Conservation (phyloP, 2,113 vertebrate species). For the Paraplagusia blochii region DNA sequence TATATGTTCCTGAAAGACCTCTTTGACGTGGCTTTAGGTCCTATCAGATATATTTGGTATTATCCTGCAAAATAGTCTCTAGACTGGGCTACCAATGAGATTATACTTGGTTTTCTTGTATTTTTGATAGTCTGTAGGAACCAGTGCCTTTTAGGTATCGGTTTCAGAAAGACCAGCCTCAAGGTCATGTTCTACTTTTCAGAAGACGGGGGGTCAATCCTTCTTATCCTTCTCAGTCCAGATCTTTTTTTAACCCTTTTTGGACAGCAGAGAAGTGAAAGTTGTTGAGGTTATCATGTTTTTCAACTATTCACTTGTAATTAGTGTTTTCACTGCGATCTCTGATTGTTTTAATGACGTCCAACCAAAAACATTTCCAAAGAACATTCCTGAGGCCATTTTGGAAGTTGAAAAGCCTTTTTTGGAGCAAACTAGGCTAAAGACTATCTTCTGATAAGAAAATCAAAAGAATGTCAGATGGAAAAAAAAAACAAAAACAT, state of each 20-base stretch:
- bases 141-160: constrained; percentile 20
- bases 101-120: constrained; percentile 20
- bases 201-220: neutral
- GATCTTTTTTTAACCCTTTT: too few relatives aligned
- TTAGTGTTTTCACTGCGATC: constrained; percentile 1
- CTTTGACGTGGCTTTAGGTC: constrained; percentile 37
- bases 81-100: constrained; percentile 32
- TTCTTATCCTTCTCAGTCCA: constrained; percentile 6
- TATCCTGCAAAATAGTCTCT: constrained; percentile 44
- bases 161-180: constrained; percentile 24
- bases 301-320: neutral
- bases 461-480: constrained; percentile 8
- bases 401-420: constrained; percentile 26
- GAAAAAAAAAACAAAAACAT: too few relatives aligned
- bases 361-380: constrained; percentile 16
- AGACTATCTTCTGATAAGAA: constrained; percentile 19
- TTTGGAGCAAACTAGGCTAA: constrained; percentile 15
- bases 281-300: neutral
- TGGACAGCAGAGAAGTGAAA: too few relatives aligned
- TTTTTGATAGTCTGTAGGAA: constrained; percentile 24
- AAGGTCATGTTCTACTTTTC: constrained; percentile 16
- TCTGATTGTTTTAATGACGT: constrained; percentile 27
- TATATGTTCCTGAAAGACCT: constrained; percentile 33
- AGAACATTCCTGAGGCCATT: constrained; percentile 2
- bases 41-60: constrained; percentile 45